A percentile compares a stretch with the other conserved stretches of the same genome.
These are phyloP conservation scores for Lycaon pictus DNA, from an alignment of 2,113 vertebrate genomes.

Conservation along the genomic window DNA sequence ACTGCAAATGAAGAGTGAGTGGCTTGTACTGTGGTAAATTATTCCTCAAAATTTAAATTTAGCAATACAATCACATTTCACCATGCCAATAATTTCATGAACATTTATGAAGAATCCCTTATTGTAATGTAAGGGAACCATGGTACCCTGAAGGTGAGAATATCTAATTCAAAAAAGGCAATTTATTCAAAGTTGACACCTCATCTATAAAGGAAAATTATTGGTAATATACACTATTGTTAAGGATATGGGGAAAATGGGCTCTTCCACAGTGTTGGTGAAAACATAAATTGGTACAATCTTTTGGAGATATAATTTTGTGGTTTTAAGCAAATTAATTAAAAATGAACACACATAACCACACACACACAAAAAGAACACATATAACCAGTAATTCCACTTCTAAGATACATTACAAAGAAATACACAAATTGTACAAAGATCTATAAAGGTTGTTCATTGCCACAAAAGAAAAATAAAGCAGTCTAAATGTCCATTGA, in stretches of 20 bases:
- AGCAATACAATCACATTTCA: not conserved
- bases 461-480: not conserved
- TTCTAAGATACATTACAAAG: not conserved
- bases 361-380: not conserved
- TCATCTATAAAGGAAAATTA: not conserved
- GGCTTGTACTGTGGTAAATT: not conserved
- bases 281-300: not conserved
- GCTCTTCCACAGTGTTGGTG: not conserved
- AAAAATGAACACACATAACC: not conserved
- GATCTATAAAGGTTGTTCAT: not conserved
- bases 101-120: not conserved
- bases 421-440: not conserved
- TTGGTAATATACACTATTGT: not conserved
- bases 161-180: not conserved
- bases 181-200: not conserved
- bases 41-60: not conserved
- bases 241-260: not conserved
- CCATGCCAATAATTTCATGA: not conserved
- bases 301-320: not conserved
- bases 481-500: not conserved
- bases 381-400: not conserved
- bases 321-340: slow-evolving; percentile 35
- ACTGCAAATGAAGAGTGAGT: not conserved
- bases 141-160: not conserved
- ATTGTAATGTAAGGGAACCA: not conserved